Base-by-base conservation (phyloP, 2,888 invertebrate genomes). In the Sminthurides aquaticus region DNA sequence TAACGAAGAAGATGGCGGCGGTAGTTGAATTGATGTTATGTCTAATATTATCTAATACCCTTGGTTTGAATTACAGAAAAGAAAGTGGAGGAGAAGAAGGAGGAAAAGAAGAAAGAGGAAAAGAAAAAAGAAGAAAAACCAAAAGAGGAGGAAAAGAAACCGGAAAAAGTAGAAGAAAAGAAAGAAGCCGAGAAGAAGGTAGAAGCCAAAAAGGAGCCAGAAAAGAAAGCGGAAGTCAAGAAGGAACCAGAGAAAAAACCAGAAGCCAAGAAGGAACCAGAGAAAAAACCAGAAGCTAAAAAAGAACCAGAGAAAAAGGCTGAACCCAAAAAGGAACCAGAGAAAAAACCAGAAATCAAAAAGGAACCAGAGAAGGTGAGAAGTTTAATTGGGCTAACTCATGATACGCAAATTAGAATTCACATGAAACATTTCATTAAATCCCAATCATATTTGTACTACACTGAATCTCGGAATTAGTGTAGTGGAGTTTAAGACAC, bases 201-300 rank as follows among this genome's bases (percentile, higher is more conserved):
- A 28, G 80, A 80, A 65, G 80, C 79, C 74, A 80, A 81, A 77
- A 81, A 82, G 73, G 80, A 80, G 72, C 78, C 78, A 55, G 65
- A 65, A 56, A 43, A 64, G 63, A 43, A 66, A 65, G 43, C 26
- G 22, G 60, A 62, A 55, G 59, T 20, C 18, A 58, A 67, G 43
- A 61, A 69, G 43, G 52, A 56, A 20, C 56, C 78, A 24, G 80
- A 80, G 65, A 81, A 80, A 73, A 78, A 78, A 60, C 61, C 64
- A 26, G 69, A 73, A 75, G 8, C 43, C 60, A 73, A 72, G 55
- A 70, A 71, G 57, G 81, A 60, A 26, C 24, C 28, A 25, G 59
- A 71, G 61, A 65, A 71, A 63, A 69, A 71, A 62, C 28, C 81
- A 67, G 78, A 81, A 71, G 83, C 84, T 65, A 81, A 82, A 77